These are phyloP conservation scores for Chironomus striatipennis DNA, from an alignment of 1,140 invertebrate species.

Conservation along the genomic window DNA sequence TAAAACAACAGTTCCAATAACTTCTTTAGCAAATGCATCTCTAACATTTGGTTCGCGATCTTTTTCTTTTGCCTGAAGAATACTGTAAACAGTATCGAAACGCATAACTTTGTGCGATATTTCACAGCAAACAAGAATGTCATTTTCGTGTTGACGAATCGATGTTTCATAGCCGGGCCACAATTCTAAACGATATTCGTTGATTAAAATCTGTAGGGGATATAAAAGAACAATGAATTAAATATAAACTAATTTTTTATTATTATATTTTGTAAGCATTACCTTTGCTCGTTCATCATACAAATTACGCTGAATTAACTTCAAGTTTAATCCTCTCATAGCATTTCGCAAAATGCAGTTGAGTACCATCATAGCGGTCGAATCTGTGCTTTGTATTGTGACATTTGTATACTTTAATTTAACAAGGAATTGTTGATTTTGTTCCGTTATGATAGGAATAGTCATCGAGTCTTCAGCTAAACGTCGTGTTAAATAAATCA, in stretches of 20 bases:
- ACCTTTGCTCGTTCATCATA: slow-evolving; percentile 50
- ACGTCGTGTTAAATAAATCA: background rate
- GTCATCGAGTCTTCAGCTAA: background rate
- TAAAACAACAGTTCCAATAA: slow-evolving; percentile 41
- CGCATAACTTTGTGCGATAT: slow-evolving; percentile 62
- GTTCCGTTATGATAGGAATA: background rate
- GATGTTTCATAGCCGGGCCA: slow-evolving; percentile 65
- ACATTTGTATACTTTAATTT: background rate
- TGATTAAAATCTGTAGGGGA: slow-evolving; percentile 55
- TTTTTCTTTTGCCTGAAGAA: slow-evolving; percentile 45
- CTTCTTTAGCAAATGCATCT: slow-evolving; percentile 46
- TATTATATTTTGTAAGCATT: background rate
- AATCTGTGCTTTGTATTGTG: background rate
- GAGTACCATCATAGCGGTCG: slow-evolving; percentile 32
- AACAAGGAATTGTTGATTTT: too few relatives aligned
- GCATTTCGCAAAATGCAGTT: slow-evolving; percentile 68
- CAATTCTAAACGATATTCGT: slow-evolving; percentile 58
- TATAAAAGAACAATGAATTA: too few relatives aligned
- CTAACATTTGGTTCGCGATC: slow-evolving; percentile 43
- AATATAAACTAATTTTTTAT: too few relatives aligned
- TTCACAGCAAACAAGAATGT: slow-evolving; percentile 65
- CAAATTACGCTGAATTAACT: slow-evolving; percentile 68
- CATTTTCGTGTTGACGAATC: slow-evolving; percentile 66
- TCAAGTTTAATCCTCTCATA: slow-evolving; percentile 52
- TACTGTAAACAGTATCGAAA: slow-evolving; percentile 48